Evolutionary conservation across 2,888 invertebrate species (phyloP), one percentile per base, ranked within the genome.

Genomic region (Phanerotoma sp.): DNA sequence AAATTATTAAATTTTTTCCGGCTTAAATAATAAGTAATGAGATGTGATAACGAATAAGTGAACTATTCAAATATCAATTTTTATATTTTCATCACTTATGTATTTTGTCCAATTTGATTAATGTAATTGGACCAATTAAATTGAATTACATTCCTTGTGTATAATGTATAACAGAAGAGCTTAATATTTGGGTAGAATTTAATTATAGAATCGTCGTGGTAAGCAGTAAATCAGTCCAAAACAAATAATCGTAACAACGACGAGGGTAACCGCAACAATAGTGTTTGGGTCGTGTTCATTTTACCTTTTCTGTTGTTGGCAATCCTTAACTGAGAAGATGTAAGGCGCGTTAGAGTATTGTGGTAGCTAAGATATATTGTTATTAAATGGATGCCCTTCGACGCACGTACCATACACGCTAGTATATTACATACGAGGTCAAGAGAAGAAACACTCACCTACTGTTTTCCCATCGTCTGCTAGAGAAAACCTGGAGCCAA

Each of bases 381-480:
- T 77, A 77, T 77, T 76, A 76, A 77, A 76, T 73, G 73, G 74
- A 69, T 67, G 67, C 68, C 70, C 70, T 65, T 64, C 67, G 67
- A 66, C 66, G 66, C 38, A 13, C 62, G n/a, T n/a, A 62, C 53
- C 61, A 56, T 66, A 59, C 67, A 66, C 66, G 69, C 65, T 69
- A 66, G 66, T 71, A 70, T 72, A 72, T 71, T 69, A 73, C 71
- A 61, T 65, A 58, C 59, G 49, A 50, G 54, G 51, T 56, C 58
- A 47, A 41, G 48, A 38, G 38, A 38, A 38, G 38, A 38, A 38
- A 20, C 16, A 18, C 38, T 38, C 38, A 11, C 38, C 38, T 38
- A 38, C 38, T 38, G 38, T 38, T 38, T 38, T 38, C 38, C 38
- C 38, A 38, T 38, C 38, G 38, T 38, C 16, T 38, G 20, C 18